Conservation (phyloP, 2,113 vertebrate genomes). For the Pelusios castaneus region DNA sequence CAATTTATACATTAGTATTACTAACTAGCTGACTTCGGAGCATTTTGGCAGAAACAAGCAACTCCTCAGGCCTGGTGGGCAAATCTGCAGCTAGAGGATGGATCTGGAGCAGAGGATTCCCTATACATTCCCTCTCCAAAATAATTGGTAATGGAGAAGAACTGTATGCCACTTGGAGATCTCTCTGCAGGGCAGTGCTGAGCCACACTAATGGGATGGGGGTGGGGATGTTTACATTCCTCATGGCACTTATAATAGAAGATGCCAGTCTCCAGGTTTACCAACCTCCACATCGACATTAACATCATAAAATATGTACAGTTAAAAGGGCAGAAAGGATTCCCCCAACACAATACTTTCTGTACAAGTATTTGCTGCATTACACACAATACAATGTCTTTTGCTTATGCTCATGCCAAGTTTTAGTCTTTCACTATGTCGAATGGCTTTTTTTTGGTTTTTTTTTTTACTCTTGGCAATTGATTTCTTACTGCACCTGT, state of each 20-base stretch:
- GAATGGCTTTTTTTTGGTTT: not conserved
- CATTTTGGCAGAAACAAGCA: not conserved
- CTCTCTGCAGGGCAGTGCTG: too few species aligned
- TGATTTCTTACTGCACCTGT: not conserved
- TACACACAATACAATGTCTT: not conserved
- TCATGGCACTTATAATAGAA: not conserved
- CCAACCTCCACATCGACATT: not conserved
- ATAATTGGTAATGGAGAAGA: fast-evolving
- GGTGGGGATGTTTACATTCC: not conserved
- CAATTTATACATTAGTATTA: fast-evolving
- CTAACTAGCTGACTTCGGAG: not conserved
- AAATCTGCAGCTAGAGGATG: not conserved
- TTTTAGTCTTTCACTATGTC: not conserved
- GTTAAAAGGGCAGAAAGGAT: not conserved
- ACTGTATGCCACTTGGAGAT: not conserved
- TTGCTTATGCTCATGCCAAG: not conserved
- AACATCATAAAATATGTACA: not conserved
- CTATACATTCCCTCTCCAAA: not conserved
- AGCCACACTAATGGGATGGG: not conserved
- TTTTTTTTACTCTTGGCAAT: not conserved
- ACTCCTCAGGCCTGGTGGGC: not conserved
- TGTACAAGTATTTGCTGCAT: not conserved
- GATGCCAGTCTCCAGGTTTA: not conserved
- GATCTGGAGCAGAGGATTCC: not conserved
- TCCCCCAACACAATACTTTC: not conserved